Conservation (phyloP, 2,113 vertebrate genomes). For the Ciconia boyciana region DNA sequence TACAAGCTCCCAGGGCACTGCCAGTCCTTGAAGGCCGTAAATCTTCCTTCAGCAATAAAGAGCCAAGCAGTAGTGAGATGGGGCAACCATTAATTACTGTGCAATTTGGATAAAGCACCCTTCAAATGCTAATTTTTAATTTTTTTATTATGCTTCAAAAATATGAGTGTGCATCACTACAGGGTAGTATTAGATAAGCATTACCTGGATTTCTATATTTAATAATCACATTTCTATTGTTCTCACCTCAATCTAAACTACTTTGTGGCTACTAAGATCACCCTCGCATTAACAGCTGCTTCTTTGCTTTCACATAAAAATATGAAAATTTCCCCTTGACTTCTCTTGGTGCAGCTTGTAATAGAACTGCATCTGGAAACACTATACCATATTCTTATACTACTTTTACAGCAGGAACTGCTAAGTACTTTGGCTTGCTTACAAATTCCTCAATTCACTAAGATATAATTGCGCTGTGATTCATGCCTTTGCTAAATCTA, state of each 20-base stretch:
- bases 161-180: neutral
- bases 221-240: neutral
- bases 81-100: neutral
- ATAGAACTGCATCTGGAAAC: slow-evolving; percentile 62
- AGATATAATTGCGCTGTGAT: slow-evolving; percentile 53
- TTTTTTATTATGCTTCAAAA: neutral
- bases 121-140: neutral
- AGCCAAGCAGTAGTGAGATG: neutral
- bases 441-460: slow-evolving; percentile 51
- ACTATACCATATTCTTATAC: slow-evolving; percentile 38
- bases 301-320: neutral
- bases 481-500: slow-evolving; percentile 52
- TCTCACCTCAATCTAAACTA: neutral
- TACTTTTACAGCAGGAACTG: slow-evolving; percentile 60
- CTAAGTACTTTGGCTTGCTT: slow-evolving; percentile 46
- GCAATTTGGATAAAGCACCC: neutral
- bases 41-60: neutral
- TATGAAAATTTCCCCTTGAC: slow-evolving; percentile 3
- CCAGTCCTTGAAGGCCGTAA: neutral
- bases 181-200: neutral
- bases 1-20: neutral
- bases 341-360: slow-evolving; percentile 8
- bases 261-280: neutral
- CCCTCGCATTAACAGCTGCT: neutral
- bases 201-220: neutral